phyloP scores from a whole-genome alignment of 2,888 invertebrate genomes.

The Embidobia sp. region DNA sequence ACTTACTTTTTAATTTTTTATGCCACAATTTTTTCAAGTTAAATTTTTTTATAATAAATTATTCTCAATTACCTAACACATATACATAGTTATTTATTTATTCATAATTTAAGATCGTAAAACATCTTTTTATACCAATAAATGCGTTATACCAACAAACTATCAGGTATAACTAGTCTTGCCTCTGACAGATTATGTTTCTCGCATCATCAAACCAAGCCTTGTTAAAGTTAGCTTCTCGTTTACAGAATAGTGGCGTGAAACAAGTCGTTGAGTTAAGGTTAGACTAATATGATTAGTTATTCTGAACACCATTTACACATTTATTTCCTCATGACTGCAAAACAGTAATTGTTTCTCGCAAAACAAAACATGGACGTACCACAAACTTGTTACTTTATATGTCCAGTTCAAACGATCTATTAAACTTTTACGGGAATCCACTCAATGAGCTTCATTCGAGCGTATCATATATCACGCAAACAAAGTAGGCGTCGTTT shows the following conservation, averaged over 20 bases:
- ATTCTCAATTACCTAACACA: too few species aligned
- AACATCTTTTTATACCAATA: slow-evolving; percentile 43
- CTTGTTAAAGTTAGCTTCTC: slow-evolving; percentile 41
- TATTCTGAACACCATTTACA: slow-evolving; percentile 11
- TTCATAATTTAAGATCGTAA: too few species aligned
- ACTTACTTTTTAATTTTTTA: too few species aligned
- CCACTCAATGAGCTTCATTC: slow-evolving; percentile 25
- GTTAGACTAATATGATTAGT: slow-evolving; percentile 40
- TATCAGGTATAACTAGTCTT: slow-evolving; percentile 43
- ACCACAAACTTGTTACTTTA: slow-evolving; percentile 49
- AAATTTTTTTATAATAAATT: too few species aligned
- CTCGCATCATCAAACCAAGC: slow-evolving; percentile 43
- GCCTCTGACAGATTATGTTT: slow-evolving; percentile 39
- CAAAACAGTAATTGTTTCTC: slow-evolving; percentile 73
- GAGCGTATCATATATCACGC: background rate
- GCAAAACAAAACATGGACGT: slow-evolving; percentile 76
- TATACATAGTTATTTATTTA: too few species aligned
- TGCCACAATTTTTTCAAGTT: background rate
- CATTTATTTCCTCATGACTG: slow-evolving; percentile 10
- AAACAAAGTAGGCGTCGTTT: background rate
- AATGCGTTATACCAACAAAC: slow-evolving; percentile 25
- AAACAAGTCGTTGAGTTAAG: slow-evolving; percentile 39
- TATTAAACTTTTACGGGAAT: slow-evolving; percentile 78
- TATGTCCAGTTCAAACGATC: slow-evolving; percentile 73
- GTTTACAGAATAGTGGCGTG: slow-evolving; percentile 29